These are phyloP conservation scores for Ornithorhynchus anatinus DNA, from an alignment of 2,113 vertebrate species.

Conservation along the genomic window DNA sequence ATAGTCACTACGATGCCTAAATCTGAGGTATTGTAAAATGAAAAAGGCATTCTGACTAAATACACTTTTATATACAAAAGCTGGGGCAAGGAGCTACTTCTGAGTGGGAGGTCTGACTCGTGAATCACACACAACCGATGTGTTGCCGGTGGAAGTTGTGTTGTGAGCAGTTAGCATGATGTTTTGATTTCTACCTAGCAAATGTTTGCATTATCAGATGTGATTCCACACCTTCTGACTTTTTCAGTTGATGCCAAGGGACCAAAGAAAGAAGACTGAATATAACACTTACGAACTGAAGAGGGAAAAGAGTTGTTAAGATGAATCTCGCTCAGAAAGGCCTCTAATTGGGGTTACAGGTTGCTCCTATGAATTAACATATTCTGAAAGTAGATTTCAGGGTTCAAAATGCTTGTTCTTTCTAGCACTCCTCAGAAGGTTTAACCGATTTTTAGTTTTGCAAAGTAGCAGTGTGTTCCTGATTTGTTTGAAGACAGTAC, in stretches of 20 bases:
- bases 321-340: constrained; percentile 47
- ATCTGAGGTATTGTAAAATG: no score
- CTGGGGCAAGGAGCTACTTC: no score
- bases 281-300: background rate
- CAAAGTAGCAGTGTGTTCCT: constrained; percentile 12
- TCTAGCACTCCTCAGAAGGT: constrained; percentile 20
- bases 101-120: no score
- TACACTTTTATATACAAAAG: no score
- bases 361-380: constrained; percentile 16
- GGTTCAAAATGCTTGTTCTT: constrained; percentile 30
- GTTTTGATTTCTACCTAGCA: no score
- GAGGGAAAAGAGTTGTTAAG: constrained; percentile 36
- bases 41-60: no score
- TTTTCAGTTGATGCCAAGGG: background rate
- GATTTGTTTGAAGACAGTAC: constrained; percentile 22
- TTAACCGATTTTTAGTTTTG: constrained; percentile 19
- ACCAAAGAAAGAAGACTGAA: background rate
- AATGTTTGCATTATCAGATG: constrained; percentile 13
- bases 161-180: no score
- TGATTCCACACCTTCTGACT: background rate
- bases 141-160: no score
- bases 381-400: constrained; percentile 9
- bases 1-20: no score
- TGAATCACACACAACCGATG: no score
- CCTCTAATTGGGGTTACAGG: constrained; percentile 42